These are phyloP conservation scores for Stratiomys singularior DNA, from an alignment of 2,888 invertebrate species.

Conservation along the genomic window DNA sequence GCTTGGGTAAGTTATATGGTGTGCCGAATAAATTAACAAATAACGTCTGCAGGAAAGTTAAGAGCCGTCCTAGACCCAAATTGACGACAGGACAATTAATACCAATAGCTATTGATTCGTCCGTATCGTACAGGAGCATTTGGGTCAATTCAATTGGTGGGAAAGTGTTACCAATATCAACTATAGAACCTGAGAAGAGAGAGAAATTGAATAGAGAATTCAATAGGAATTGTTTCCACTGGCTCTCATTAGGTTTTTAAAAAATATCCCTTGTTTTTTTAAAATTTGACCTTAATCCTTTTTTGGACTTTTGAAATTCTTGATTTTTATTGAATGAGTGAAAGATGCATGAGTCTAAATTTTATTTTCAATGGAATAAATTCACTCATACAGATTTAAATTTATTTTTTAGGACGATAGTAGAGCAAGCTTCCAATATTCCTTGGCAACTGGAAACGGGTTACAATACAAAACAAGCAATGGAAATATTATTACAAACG, in stretches of 20 bases:
- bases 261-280: too few relatives aligned
- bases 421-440: constrained; percentile 50
- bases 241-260: too few relatives aligned
- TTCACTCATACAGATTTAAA: too few relatives aligned
- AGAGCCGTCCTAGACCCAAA: constrained; percentile 33
- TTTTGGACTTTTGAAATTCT: too few relatives aligned
- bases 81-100: constrained; percentile 23
- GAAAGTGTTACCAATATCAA: too few relatives aligned
- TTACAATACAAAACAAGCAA: constrained; percentile 46
- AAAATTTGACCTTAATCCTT: too few relatives aligned
- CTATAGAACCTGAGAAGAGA: too few relatives aligned
- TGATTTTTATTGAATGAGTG: too few relatives aligned
- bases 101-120: constrained; percentile 26
- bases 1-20: constrained; percentile 45
- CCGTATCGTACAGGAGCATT: not conserved
- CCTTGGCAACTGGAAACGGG: constrained; percentile 50
- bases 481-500: not conserved
- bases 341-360: too few relatives aligned
- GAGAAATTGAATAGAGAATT: too few relatives aligned
- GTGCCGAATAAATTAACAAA: not conserved
- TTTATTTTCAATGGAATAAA: not conserved
- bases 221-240: too few relatives aligned
- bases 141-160: too few relatives aligned
- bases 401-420: constrained; percentile 49
- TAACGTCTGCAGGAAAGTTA: not conserved